Percentiles rank a stretch among this genome's conserved stretches.
Conservation (phyloP, 1,140 invertebrate species). For the Drosophila insularis region DNA sequence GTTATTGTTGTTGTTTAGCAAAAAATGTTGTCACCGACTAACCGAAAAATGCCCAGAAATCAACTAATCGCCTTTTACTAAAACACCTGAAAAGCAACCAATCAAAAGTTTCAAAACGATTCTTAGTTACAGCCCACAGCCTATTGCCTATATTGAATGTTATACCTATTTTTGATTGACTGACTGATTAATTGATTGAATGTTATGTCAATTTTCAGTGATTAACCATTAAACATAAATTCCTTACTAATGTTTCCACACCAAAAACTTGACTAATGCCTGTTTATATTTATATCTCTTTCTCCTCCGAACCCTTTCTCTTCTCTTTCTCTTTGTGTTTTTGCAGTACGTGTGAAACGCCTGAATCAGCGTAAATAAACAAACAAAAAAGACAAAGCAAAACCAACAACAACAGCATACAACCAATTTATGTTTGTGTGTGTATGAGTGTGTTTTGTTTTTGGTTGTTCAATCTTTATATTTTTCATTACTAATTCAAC, state of each 20-base stretch:
- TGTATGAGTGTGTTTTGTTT: conserved; percentile 9
- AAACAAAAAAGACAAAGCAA: conserved; percentile 53
- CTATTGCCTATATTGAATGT: conserved; percentile 54
- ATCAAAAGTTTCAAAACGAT: conserved; percentile 11
- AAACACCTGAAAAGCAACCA: conserved; percentile 29
- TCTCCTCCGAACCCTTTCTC: conserved; percentile 26
- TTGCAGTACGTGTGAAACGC: conserved; percentile 82
- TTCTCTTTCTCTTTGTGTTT: conserved; percentile 57
- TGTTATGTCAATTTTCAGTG: conserved; percentile 48
- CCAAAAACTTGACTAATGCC: conserved; percentile 63
- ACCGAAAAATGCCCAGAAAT: conserved; percentile 4
- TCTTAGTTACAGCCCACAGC: conserved; percentile 12
- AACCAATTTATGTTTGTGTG: conserved; percentile 23
- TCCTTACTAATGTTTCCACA: conserved; percentile 15
- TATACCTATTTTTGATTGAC: conserved; percentile 41
- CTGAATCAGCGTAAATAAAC: conserved; percentile 83
- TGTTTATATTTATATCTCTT: conserved; percentile 66
- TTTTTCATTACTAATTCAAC: conserved; percentile 8
- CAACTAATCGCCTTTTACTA: conserved; percentile 30
- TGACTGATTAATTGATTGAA: conserved; percentile 51
- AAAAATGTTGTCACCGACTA: conserved; percentile 4
- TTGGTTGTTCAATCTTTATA: conserved; percentile 1
- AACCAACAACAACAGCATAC: conserved; percentile 45
- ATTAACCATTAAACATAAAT: conserved; percentile 32
- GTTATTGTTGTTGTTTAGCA: conserved; percentile 56